Conservation (phyloP, 2,797 vertebrate species). For the Onychomys torridus region DNA sequence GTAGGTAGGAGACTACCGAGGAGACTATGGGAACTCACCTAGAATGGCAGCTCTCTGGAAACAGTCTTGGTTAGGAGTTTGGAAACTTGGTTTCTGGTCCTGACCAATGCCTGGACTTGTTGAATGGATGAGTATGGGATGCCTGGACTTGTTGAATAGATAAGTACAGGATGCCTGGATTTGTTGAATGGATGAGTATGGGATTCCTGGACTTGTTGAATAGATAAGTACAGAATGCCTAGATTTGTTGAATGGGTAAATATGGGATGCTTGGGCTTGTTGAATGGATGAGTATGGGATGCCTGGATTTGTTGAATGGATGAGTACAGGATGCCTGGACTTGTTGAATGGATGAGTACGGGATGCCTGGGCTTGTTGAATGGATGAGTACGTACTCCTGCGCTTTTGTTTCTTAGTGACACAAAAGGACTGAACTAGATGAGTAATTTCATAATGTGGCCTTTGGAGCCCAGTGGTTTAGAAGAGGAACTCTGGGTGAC, state of each 20-base stretch:
- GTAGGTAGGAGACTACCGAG: neutral
- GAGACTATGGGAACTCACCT: neutral
- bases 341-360: neutral
- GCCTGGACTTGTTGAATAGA: neutral
- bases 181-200: neutral
- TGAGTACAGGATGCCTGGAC: neutral
- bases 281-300: neutral
- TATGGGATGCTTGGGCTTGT: neutral
- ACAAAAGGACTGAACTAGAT: neutral
- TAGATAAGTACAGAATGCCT: neutral
- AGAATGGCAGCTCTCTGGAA: neutral
- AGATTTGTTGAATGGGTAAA: neutral
- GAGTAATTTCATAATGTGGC: neutral
- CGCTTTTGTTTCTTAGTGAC: neutral
- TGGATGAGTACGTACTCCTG: accelerated
- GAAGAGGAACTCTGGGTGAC: neutral
- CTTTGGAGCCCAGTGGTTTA: neutral
- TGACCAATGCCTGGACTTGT: neutral
- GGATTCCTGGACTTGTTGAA: neutral
- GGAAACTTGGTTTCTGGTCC: neutral
- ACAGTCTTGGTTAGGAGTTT: neutral
- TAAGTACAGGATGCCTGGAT: neutral
- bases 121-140: neutral
- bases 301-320: neutral
- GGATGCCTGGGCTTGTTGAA: neutral